These are phyloP conservation scores for Brevimyrus niger DNA, from an alignment of 2,113 vertebrate species.

Conservation along the genomic window DNA sequence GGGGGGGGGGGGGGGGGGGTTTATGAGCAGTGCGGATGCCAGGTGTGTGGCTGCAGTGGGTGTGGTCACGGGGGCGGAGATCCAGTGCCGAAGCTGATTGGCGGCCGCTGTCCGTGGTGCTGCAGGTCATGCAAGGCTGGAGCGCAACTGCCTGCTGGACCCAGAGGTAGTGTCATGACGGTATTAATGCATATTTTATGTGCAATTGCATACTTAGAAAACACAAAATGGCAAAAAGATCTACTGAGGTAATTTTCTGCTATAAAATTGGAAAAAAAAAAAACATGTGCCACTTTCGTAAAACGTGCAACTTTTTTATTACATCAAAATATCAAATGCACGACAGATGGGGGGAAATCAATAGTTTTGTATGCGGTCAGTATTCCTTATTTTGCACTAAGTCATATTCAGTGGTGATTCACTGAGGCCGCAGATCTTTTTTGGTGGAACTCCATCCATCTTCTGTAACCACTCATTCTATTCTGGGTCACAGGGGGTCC, in stretches of 20 bases:
- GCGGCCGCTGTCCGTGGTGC: not conserved
- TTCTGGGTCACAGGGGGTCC: too few species aligned
- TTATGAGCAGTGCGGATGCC: not conserved
- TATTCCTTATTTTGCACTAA: not conserved
- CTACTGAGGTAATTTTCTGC: not conserved
- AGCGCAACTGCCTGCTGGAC: not conserved
- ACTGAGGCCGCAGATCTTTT: too few species aligned
- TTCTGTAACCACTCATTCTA: too few species aligned
- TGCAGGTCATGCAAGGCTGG: not conserved
- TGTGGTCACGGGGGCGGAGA: not conserved
- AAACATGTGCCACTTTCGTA: not conserved
- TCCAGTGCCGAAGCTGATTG: not conserved
- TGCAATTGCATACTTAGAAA: not conserved
- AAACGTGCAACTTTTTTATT: not conserved
- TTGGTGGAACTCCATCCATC: too few species aligned
- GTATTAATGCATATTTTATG: not conserved
- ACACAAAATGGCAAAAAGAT: not conserved
- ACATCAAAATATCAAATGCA: not conserved
- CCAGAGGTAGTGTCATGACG: not conserved
- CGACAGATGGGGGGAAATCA: not conserved
- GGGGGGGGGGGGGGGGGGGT: too few species aligned
- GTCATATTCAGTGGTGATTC: too few species aligned
- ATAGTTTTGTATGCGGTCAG: not conserved
- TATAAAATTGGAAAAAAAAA: not conserved
- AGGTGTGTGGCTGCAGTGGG: not conserved